Evolutionary conservation across 2,888 invertebrate species (phyloP), one percentile per base, ranked within the genome.

Genomic region (Trichopria drosophilae): DNA sequence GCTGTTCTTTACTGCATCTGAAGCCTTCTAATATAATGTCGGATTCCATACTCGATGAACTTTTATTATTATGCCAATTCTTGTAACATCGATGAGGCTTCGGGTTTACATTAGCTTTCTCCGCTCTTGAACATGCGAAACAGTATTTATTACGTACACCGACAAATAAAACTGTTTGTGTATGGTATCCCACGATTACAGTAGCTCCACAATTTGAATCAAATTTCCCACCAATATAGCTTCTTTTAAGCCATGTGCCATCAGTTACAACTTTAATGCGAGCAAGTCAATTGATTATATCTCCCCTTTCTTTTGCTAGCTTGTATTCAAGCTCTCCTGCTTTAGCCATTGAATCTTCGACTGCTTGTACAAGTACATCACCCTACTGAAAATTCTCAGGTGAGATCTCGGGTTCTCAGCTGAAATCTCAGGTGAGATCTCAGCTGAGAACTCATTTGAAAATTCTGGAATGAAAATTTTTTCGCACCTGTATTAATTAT

Each of bases 61-160:
- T n/a, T 48, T 22, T 19, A 16, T 49, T 55, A 4, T 47, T 58
- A 20, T 50, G 49, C 59, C 60, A 65, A 47, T 67, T 67, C 40
- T 61, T 61, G 49, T 16, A 43, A 18, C 55, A 55, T 9, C n/a
- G 10, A 10, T 53, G 49, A 10, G 16, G 15, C 18, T 44, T 46
- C 1, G 51, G 28, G 18, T 10, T n/a, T n/a, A 7, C 19, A 9
- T n/a, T 24, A 16, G 9, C 24, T 10, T 6, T 31, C 13, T 34
- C 5, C 20, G 53, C 45, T 15, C 41, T 19, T 10, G 47, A 45
- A 29, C 57, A 53, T 22, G 51, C 40, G 3, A 58, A 42, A 37
- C 66, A 66, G 37, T 58, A 66, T 50, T 63, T 67, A 41, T 68
- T 64, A 5, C 60, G 32, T 1, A 67, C 57, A n/a, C 62, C 64